Evolutionary conservation across 2,113 vertebrate genomes (phyloP), one percentile per base, ranked within the genome.

Genomic region (Symphodus melops): DNA sequence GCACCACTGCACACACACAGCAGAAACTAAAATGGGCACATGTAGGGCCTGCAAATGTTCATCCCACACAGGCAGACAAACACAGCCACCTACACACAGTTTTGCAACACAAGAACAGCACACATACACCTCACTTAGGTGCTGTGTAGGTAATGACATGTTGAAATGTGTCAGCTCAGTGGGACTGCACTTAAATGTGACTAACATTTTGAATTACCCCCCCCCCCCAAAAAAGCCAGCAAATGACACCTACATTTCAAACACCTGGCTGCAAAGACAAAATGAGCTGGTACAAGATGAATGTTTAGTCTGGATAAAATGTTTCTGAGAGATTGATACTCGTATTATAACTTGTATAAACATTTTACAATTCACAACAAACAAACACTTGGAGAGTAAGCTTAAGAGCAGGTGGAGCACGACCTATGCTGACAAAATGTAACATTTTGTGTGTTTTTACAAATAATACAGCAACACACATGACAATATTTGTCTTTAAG

Each of bases 41-140:
- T 33, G 17, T 8, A 55, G 77, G 51, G 46, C 74, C 70, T 60
- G 75, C 44, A 41, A 70, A 55, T 19, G 17, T 19, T 17, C 46
- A 48, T 68, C 83, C 64, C 79, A 79, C 81, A 57, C 84, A 74
- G 44, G 65, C 86, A 90, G 81, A 90, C 82, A 75, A 82, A 81
- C 74, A 53, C 82, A 53, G 75, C 79, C 82, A 70, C 87, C 86
- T 78, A 83, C 86, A 77, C 79, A 65, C 53, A 59, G 56, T 77
- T 71, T 67, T 67, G 66, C 59, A 77, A 41, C 33, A 64, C 44
- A 66, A 66, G 61, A 65, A 69, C 63, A 58, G 52, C 9, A 6
- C 39, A 37, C 60, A 36, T 72, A 55, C 36, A 72, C n/a, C 61
- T 57, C 33, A 3, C 51, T 55, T 28, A 61, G 69, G 53, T 77